phyloP scores from a whole-genome alignment of 1,140 invertebrate genomes.

The Lethocerus indicus region DNA sequence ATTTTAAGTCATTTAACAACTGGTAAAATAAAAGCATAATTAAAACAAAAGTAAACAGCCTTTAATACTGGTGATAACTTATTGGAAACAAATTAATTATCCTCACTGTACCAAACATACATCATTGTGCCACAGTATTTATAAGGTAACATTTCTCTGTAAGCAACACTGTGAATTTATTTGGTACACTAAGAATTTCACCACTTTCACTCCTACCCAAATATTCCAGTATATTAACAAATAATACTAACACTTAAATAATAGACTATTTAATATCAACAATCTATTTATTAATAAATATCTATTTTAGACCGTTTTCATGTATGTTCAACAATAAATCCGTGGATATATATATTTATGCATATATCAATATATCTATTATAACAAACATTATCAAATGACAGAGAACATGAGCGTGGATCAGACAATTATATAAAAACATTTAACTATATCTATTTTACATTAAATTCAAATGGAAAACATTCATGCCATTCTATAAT shows the following conservation, averaged over 20 bases:
- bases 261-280: conserved; percentile 5
- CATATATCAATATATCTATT: background rate
- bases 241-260: background rate
- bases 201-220: background rate
- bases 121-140: background rate
- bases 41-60: conserved; percentile 2
- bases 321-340: conserved; percentile 1
- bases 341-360: too few species aligned
- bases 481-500: background rate
- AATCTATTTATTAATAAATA: conserved; percentile 1
- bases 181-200: background rate
- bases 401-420: conserved; percentile 6
- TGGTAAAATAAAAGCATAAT: too few species aligned
- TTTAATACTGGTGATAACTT: conserved; percentile 2
- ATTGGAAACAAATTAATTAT: background rate
- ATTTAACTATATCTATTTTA: background rate
- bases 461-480: background rate
- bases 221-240: background rate
- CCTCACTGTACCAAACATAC: background rate
- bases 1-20: too few species aligned
- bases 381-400: conserved; percentile 4
- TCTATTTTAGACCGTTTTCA: background rate
- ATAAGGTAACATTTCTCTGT: background rate
- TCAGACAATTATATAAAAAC: background rate
- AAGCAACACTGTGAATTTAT: background rate